phyloP scores from a whole-genome alignment of 1,140 invertebrate species.

The Maniola jurtina region DNA sequence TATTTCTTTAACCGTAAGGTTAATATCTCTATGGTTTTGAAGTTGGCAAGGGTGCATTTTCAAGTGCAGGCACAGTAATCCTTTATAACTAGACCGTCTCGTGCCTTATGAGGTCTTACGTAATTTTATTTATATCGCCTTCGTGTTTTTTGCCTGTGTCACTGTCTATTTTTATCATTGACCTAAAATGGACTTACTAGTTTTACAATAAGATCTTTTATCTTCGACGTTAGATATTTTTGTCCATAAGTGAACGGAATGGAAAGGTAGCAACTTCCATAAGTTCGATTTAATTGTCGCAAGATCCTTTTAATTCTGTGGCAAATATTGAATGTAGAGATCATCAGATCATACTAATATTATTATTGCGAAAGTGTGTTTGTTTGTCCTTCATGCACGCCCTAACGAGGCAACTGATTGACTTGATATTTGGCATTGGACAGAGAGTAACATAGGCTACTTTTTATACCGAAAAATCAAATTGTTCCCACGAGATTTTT shows the following conservation, averaged over 20 bases:
- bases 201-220: neutral
- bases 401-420: no score
- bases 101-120: conserved; percentile 47
- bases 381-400: no score
- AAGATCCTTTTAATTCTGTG: neutral
- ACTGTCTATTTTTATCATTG: neutral
- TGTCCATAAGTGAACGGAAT: neutral
- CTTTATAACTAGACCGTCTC: conserved; percentile 57
- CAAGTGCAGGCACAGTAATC: conserved; percentile 68
- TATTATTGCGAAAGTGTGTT: no score
- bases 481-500: no score
- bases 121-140: conserved; percentile 52
- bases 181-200: neutral
- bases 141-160: neutral
- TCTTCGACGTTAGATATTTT: neutral
- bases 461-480: no score
- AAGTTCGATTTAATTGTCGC: neutral
- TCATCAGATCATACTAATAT: no score
- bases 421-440: no score
- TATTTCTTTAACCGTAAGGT: conserved; percentile 30
- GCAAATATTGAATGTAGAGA: no score
- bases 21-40: conserved; percentile 26
- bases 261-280: neutral
- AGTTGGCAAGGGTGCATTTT: conserved; percentile 60
- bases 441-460: no score